Base-by-base conservation (phyloP, 2,797 vertebrate genomes). In the Artibeus jamaicensis region DNA sequence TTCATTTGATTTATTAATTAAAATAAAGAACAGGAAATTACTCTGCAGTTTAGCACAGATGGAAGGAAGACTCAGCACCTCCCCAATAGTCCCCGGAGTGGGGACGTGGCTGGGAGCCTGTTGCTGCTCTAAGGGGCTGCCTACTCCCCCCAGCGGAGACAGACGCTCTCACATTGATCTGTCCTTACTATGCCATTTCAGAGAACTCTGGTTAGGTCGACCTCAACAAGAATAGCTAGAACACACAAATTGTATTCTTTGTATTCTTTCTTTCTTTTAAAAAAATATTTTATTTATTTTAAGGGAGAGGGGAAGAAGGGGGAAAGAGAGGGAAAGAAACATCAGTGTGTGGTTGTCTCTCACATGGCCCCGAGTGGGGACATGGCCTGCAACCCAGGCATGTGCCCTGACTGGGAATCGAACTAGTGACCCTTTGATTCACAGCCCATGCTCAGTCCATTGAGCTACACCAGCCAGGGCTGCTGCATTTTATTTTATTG, bases 1-100 rank as follows among this genome's bases (percentile, higher is more conserved):
- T 95, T 95, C 79, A 44, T 91, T 96, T 94, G 95, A 97, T 68
- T 96, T 97, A 84, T 95, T 97, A 97, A 96, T 97, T 86, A 97
- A 97, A 95, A 94, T 95, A 76, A 78, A 74, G 95, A 96, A 59
- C 57, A 95, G 85, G 82, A 96, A 96, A 97, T 97, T 93, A 82
- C 74, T 83, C 55, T 96, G 91, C 39, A 95, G 44, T 96, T 96
- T 81, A 92, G 78, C 55, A 70, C 57, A 93, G 94, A 93, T 83
- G 62, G 59, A 81, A 90, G 48, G 88, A 92, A 96, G 68, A 88
- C 29, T 32, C 29, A 6, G 16, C 42, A 65, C 86, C 62, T 89
- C 71, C 50, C 83, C 39, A 92, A 42, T 22, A 59, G 26, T 29
- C 57, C 37, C 5, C 22, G 37, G 91, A 91, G 44, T 62, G 6